A percentile compares a stretch with the other conserved stretches of the same genome.
Conservation (phyloP, 2,797 vertebrate species). For the Clarias platycephalus region DNA sequence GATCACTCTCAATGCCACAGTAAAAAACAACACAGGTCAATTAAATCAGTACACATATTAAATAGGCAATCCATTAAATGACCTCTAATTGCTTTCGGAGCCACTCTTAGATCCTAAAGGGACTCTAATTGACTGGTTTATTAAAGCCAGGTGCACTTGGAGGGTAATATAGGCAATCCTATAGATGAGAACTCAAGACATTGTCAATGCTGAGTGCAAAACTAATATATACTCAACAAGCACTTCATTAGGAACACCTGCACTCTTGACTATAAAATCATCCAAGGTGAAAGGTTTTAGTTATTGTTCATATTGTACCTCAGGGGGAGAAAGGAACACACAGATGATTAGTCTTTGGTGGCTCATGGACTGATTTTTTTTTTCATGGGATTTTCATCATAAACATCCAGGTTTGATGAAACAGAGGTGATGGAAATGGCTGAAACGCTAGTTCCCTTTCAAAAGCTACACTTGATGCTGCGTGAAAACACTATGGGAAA, state of each 20-base stretch:
- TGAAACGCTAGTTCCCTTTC: background rate
- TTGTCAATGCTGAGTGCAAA: background rate
- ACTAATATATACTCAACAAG: conserved; percentile 14
- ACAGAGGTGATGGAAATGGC: background rate
- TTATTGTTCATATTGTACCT: background rate
- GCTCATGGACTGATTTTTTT: background rate
- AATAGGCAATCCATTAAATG: conserved; percentile 9
- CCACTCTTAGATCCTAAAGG: background rate
- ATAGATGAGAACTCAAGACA: background rate
- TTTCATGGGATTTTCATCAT: background rate
- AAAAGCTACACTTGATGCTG: too few relatives aligned
- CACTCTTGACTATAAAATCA: background rate
- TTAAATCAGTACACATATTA: conserved; percentile 22
- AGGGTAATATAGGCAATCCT: conserved; percentile 13
- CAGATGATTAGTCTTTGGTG: background rate
- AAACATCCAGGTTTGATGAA: background rate
- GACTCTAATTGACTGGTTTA: conserved; percentile 17
- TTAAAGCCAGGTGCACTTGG: conserved; percentile 13
- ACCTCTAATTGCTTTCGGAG: conserved; percentile 8
- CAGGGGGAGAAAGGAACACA: background rate
- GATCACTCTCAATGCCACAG: background rate
- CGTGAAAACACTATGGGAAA: too few relatives aligned
- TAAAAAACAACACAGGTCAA: background rate
- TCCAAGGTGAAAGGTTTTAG: background rate
- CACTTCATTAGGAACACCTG: conserved; percentile 7